phyloP scores from a whole-genome alignment of 2,797 vertebrate species.

The Carcharodon carcharias region DNA sequence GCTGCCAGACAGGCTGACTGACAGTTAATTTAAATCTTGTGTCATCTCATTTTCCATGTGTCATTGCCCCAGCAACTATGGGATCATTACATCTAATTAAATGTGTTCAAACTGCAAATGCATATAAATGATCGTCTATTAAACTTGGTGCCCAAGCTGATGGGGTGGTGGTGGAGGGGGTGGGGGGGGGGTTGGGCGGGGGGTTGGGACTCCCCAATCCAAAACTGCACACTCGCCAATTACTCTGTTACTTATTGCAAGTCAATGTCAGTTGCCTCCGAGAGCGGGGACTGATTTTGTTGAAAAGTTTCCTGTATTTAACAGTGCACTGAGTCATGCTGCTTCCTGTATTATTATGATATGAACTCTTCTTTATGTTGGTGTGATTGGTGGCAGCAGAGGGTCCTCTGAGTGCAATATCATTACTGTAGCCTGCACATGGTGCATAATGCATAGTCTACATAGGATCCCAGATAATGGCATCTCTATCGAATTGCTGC shows the following conservation, averaged over 20 bases:
- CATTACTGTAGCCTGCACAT: background rate
- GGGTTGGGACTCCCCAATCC: background rate
- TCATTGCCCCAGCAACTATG: conserved; percentile 36
- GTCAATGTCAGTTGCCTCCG: background rate
- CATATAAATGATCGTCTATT: conserved; percentile 35
- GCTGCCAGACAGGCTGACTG: conserved; percentile 29
- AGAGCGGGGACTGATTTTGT: background rate
- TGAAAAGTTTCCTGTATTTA: background rate
- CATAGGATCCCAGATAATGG: too few relatives aligned
- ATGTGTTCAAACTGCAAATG: conserved; percentile 38
- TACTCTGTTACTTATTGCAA: background rate
- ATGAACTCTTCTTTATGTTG: background rate
- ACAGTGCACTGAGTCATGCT: background rate
- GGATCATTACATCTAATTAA: conserved; percentile 38
- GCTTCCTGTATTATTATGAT: background rate
- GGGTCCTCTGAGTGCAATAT: background rate
- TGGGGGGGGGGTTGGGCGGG: background rate
- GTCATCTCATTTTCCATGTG: conserved; percentile 38
- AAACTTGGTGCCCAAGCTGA: background rate
- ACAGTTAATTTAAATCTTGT: conserved; percentile 38
- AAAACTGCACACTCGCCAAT: background rate
- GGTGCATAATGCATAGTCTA: background rate
- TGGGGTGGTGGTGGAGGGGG: background rate
- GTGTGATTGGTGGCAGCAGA: background rate
- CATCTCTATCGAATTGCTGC: background rate